Base-by-base conservation (phyloP, 2,113 vertebrate species). In the Hippocampus guttulatus region DNA sequence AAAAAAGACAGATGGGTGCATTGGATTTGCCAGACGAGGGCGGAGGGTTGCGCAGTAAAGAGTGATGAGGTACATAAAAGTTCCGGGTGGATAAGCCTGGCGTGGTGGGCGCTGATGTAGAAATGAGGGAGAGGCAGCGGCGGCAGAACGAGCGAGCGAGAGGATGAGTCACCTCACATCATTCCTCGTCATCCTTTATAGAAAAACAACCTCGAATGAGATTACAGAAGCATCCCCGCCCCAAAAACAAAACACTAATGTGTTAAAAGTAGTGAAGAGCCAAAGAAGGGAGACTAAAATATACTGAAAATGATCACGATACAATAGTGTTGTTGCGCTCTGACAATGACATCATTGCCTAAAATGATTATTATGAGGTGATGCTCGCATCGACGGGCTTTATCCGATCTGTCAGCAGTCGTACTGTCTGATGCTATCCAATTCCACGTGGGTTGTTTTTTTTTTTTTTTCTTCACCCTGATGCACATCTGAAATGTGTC, bases 91-190 rank as follows among this genome's bases (percentile, higher is more conserved):
- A 55, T 85, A 4, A 67, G 45, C 62, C 54, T 73, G 67, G 57
- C 69, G 43, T 83, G 68, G 54, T 55, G 54, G 18, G 40, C 60
- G 41, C 57, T 11, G 18, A 74, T 70, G 74, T 60, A 27, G 64
- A 84, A 73, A 75, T 5, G 3, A 75, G 25, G 45, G n/a, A 70
- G 41, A 61, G 61, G 41, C 64, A 49, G 63, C 67, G 61, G 51
- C 45, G 62, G 58, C 49, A 18, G 60, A 6, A 57, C 64, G 64
- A 41, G 2, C 45, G 66, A 12, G 18, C 3, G 18, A 3, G 47
- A 51, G 58, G 70, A 79, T 86, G 80, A 84, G 76, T 88, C 80
- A 88, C 62, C 76, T 25, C 62, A 67, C 66, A 74, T 9, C 21
- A 23, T 30, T 79, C 43, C 20, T 2, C 41, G n/a, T 55, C 74